These are phyloP conservation scores for Stratiolaelaps scimitus DNA, from an alignment of 1,140 invertebrate species.

Conservation along the genomic window DNA sequence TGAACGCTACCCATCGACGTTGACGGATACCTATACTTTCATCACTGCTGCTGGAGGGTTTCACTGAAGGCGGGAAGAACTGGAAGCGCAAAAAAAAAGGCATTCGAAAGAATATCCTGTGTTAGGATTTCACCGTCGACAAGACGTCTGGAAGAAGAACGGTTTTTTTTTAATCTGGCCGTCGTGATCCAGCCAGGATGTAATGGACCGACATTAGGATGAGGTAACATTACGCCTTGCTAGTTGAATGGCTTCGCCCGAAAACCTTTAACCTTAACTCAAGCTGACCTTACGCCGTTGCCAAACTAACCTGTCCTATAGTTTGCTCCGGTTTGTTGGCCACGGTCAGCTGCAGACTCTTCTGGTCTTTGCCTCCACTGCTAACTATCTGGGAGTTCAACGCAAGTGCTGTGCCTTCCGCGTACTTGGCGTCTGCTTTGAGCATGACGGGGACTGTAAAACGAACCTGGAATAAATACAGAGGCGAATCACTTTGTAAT, in stretches of 20 bases:
- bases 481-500: too few species aligned
- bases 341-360: neutral
- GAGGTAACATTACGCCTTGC: too few species aligned
- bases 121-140: too few species aligned
- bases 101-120: neutral
- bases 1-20: conserved; percentile 35
- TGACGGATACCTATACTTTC: conserved; percentile 34
- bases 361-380: conserved; percentile 12
- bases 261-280: too few species aligned
- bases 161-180: too few species aligned
- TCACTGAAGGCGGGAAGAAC: conserved; percentile 29
- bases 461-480: conserved; percentile 6
- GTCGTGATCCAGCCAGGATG: too few species aligned
- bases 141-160: too few species aligned
- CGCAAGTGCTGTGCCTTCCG: conserved; percentile 1
- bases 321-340: conserved; percentile 13
- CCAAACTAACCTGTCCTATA: conserved; percentile 2
- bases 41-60: conserved; percentile 17
- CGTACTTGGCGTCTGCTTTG: conserved; percentile 14
- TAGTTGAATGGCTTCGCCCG: too few species aligned
- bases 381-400: conserved; percentile 2
- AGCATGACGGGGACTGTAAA: conserved; percentile 10
- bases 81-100: neutral
- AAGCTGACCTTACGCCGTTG: too few species aligned
- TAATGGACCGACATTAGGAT: too few species aligned